Evolutionary conservation across 2,113 vertebrate species (phyloP).

Genomic region (Formicarius rufipectus): DNA sequence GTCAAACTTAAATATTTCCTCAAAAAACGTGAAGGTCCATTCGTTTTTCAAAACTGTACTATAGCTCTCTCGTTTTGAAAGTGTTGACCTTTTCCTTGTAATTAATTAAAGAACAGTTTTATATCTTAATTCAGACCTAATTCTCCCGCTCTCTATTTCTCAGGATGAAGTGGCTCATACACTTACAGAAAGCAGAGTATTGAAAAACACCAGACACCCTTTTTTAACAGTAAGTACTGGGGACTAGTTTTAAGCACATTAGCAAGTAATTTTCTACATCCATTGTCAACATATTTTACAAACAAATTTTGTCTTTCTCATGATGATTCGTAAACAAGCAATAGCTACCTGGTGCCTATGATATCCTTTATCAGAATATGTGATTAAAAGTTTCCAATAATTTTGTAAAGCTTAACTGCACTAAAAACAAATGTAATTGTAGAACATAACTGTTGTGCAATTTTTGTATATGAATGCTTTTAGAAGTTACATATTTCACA

Average conservation of each 20-base stretch:
- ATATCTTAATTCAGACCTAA: not conserved
- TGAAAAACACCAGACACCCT: slow-evolving; percentile 96
- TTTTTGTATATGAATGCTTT: not conserved
- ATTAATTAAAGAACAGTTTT: not conserved
- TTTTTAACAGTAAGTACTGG: slow-evolving; percentile 92
- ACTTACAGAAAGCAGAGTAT: slow-evolving; percentile 94
- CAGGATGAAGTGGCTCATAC: slow-evolving; percentile 98
- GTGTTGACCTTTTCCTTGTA: not conserved
- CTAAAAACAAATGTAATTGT: not conserved
- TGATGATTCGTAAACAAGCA: not conserved
- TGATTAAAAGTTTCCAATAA: not conserved
- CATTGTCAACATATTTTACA: not conserved
- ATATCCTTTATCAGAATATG: not conserved
- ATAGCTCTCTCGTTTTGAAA: not conserved
- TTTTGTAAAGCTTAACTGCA: not conserved
- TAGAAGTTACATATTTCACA: not conserved
- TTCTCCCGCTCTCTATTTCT: not conserved
- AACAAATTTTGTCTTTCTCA: not conserved
- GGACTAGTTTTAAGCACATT: not conserved
- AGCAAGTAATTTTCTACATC: not conserved
- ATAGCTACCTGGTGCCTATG: not conserved
- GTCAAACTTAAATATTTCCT: not conserved
- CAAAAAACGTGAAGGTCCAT: fast-evolving
- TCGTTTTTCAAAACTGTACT: not conserved
- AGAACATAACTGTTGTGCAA: not conserved